Percentiles rank a stretch among this genome's conserved stretches.
These are phyloP conservation scores for Lontra canadensis DNA, from an alignment of 2,113 vertebrate species.

Conservation along the genomic window DNA sequence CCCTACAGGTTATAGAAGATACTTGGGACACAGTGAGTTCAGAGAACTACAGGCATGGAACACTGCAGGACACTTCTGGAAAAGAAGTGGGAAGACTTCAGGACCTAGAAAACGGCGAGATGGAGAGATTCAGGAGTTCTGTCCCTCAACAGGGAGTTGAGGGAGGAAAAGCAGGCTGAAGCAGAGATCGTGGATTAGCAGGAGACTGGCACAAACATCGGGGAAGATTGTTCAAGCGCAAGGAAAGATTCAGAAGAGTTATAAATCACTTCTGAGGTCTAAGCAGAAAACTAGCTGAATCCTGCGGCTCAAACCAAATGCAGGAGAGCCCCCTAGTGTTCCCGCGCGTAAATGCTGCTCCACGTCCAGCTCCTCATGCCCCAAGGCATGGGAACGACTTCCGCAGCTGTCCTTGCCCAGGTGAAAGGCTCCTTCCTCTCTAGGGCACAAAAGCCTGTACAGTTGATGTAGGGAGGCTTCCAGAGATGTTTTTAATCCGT, in stretches of 20 bases:
- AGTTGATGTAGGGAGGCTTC: neutral
- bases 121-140: neutral
- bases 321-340: neutral
- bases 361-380: neutral
- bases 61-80: neutral
- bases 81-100: neutral
- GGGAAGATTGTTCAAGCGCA: neutral
- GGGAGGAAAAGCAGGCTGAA: neutral
- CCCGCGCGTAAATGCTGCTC: neutral
- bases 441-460: no score
- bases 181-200: neutral
- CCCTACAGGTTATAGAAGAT: neutral
- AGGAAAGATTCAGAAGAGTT: neutral
- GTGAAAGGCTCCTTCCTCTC: neutral
- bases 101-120: neutral
- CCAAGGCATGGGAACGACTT: accelerated
- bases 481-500: neutral
- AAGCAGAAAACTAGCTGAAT: neutral
- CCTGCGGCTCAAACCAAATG: neutral
- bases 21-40: neutral
- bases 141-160: neutral
- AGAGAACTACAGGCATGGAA: neutral
- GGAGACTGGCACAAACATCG: neutral
- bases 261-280: neutral
- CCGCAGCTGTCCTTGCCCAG: accelerated